These are phyloP conservation scores for Blastobasis lacticolella DNA, from an alignment of 2,888 invertebrate species.

Conservation along the genomic window DNA sequence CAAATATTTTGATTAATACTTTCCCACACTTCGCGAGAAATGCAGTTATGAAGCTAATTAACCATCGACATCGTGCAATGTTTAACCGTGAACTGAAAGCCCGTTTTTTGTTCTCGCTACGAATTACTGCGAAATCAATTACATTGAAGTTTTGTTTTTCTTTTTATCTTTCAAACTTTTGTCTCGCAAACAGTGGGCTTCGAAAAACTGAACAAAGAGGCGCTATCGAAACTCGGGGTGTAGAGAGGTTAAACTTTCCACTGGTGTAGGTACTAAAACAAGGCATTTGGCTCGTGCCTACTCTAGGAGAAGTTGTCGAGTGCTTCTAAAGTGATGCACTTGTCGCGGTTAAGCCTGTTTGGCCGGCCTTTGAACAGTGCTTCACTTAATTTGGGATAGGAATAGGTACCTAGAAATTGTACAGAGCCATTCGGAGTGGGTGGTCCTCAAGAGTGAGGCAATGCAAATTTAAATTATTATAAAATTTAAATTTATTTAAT, in stretches of 20 bases:
- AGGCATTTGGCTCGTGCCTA: not conserved
- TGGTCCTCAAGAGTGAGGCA: too few species aligned
- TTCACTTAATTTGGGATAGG: not conserved
- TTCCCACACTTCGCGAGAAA: constrained; percentile 59
- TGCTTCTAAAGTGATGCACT: not conserved
- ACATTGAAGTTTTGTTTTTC: too few species aligned
- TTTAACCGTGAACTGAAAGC: not conserved
- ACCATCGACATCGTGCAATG: not conserved
- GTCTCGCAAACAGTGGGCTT: too few species aligned
- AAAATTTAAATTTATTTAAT: too few species aligned
- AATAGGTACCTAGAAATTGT: not conserved
- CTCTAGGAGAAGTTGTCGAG: not conserved
- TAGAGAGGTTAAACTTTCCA: not conserved
- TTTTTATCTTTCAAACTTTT: too few species aligned
- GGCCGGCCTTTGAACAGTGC: not conserved
- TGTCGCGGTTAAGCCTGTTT: not conserved
- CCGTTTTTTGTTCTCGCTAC: not conserved
- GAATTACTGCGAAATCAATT: not conserved
- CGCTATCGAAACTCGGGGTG: not conserved
- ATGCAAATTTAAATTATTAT: too few species aligned
- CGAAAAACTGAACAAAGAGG: not conserved
- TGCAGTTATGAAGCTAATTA: constrained; percentile 49
- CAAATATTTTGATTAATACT: constrained; percentile 67
- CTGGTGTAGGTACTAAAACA: not conserved
- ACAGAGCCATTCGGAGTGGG: too few species aligned